These are phyloP conservation scores for Mandrillus leucophaeus DNA, from an alignment of 2,113 vertebrate genomes.

Conservation along the genomic window DNA sequence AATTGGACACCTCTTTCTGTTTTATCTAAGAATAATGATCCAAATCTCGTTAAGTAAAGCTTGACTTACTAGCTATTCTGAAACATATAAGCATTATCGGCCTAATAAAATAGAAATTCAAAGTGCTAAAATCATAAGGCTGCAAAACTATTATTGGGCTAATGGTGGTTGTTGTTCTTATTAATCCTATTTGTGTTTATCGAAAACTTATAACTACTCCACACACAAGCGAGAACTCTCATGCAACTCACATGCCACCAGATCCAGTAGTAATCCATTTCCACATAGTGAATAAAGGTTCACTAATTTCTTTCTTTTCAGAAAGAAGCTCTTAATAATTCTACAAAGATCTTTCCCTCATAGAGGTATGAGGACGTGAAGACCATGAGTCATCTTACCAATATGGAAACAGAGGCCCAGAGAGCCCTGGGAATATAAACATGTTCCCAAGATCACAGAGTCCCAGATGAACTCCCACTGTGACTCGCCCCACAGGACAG, in stretches of 20 bases:
- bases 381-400: neutral
- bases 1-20: neutral
- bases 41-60: neutral
- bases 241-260: neutral
- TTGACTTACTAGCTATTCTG: conserved; percentile 16
- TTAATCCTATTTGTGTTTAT: neutral
- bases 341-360: neutral
- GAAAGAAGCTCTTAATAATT: neutral
- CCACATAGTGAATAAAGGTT: neutral
- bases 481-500: neutral
- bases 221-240: neutral
- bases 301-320: neutral
- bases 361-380: neutral
- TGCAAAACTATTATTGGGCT: conserved; percentile 9
- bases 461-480: neutral
- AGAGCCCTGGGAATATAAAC: no score
- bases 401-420: neutral
- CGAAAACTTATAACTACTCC: neutral
- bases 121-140: neutral
- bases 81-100: neutral
- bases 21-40: conserved; percentile 5
- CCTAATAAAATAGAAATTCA: conserved; percentile 34
- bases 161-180: neutral
- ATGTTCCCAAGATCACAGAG: neutral
- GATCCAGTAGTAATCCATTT: neutral